Evolutionary conservation across 2,888 invertebrate genomes (phyloP), one percentile per base, ranked within the genome.

Genomic region (Fabriciana adippe): DNA sequence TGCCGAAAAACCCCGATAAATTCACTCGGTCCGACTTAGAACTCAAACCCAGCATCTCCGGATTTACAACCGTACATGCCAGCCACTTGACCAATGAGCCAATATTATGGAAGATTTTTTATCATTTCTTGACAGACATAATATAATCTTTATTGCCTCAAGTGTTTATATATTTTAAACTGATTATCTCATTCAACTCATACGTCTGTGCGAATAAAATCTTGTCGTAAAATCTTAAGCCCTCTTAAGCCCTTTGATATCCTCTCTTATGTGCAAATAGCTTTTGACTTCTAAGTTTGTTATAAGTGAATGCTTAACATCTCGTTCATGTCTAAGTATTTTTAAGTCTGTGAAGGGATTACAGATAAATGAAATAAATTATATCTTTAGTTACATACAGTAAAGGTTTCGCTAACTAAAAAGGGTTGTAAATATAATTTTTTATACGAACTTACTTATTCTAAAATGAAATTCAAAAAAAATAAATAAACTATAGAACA

Each of bases 251-350:
- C 45, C 67, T 70, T 67, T 70, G 64, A 67, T 56, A 62, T 51
- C 55, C 64, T 31, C 56, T 70, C 55, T 54, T 62, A 62, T 70
- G 70, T 61, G 55, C 48, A 70, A 64, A 67, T 45, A 61, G 55
- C 64, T 61, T 59, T 68, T 26, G 51, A 68, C 64, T 59, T 53
- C 35, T 60, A 59, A 67, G 26, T 16, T 60, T 13, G 55, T 55
- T 51, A 65, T 53, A 57, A 55, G 60, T 50, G 66, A 57, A 69
- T 51, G 35, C 47, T 56, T 64, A 64, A 70, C 55, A 70, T 70
- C 67, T 57, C 35, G 21, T 57, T 64, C 14, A 62, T 53, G 41
- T 64, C 53, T 55, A 18, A 66, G 54, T 35, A 55, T 66, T 60
- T 66, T 66, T 60, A 21, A 54, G 48, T n/a, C 47, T 57, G 48